Percentiles rank a stretch among this genome's conserved stretches.
phyloP scores from a whole-genome alignment of 2,113 vertebrate genomes.

The Chlorodrepanis virens region DNA sequence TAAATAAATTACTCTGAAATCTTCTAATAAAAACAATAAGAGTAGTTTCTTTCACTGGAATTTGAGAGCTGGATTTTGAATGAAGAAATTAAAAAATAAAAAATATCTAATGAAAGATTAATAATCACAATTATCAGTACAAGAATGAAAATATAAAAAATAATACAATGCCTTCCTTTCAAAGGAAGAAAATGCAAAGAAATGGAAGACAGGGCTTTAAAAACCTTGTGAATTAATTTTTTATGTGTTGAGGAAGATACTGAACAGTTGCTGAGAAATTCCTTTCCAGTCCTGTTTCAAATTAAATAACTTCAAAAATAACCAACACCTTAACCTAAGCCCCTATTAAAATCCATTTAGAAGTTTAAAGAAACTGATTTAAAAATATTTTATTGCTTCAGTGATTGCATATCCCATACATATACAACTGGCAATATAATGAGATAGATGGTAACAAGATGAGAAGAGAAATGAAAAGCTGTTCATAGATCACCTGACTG shows the following conservation, averaged over 20 bases:
- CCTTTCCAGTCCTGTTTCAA: neutral
- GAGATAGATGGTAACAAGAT: neutral
- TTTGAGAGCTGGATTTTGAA: neutral
- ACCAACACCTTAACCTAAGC: neutral
- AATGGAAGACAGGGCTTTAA: neutral
- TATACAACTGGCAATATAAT: neutral
- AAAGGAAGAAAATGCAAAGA: neutral
- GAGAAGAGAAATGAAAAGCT: neutral
- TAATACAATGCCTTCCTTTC: neutral
- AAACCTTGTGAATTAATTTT: neutral
- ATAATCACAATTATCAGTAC: neutral
- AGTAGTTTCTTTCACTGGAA: neutral
- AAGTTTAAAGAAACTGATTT: neutral
- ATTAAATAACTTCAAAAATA: neutral
- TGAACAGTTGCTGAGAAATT: neutral
- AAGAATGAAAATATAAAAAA: neutral
- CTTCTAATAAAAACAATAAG: neutral
- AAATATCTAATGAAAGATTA: neutral
- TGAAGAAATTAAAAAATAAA: neutral
- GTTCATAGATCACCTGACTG: neutral
- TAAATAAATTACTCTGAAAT: neutral
- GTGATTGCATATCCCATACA: neutral
- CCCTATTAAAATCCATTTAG: neutral
- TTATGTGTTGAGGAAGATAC: neutral
- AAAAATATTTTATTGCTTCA: constrained; percentile 44